Base-by-base conservation (phyloP, 2,797 vertebrate species). In the Ptychadena robeensis region DNA sequence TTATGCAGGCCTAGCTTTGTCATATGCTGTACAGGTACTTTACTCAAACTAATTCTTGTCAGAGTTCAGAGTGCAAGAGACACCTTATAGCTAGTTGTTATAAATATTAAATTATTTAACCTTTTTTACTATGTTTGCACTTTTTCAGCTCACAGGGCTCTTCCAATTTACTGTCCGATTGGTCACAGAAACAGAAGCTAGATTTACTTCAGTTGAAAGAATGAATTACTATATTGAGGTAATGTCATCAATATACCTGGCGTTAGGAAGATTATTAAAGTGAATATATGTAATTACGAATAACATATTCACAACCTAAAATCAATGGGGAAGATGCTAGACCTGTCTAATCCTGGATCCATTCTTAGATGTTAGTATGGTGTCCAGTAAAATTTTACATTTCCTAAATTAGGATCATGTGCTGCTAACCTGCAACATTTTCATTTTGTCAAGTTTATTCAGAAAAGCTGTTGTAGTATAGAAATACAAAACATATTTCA, bases 201-300 rank as follows among this genome's bases (percentile, higher is more conserved):
- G 92, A 32, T 96, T 96, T 87, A 95, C 92, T 7, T 95, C 94
- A 14, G 93, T 91, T 2, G 95, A 97, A 88, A 92, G 94, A 90
- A 95, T 96, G 79, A 90, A 92, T 89, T 93, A 96, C 90, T 96
- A 96, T 72, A 91, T 94, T 89, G 91, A 94, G 95, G 96, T 95
- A 88, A 86, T 28, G 28, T 53, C 22, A 2, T 53, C 22, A 44
- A 44, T 44, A 18, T 3, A 44, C 18, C 14, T 53, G 44, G 15
- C 18, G 7, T 53, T n/a, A 53, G 44, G 2, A 22, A 53, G n/a
- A n/a, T n/a, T n/a, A n/a, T n/a, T n/a, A n/a, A n/a, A n/a, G n/a
- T n/a, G n/a, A n/a, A n/a, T n/a, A n/a, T n/a, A n/a, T n/a, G n/a
- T n/a, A n/a, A n/a, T n/a, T n/a, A n/a, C n/a, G n/a, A n/a, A n/a